Percentiles rank a stretch among this genome's conserved stretches.
These are phyloP conservation scores for Acropora tenuis DNA, from an alignment of 64 coral and sea anemone species.

Conservation along the genomic window DNA sequence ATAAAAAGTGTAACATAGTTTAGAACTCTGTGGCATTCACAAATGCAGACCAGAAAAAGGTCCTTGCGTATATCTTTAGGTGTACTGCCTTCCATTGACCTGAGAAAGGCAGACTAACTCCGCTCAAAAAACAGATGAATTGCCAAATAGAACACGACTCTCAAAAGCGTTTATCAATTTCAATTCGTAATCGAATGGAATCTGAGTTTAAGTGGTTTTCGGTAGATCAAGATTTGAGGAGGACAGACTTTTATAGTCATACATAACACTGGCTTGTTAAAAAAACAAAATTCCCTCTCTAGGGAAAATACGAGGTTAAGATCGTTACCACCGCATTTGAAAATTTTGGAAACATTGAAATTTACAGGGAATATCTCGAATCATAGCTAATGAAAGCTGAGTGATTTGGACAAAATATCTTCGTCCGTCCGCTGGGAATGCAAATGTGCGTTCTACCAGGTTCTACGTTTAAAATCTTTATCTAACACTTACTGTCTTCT, in stretches of 20 bases:
- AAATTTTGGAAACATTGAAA: neutral
- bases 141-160: conserved; percentile 12
- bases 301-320: neutral
- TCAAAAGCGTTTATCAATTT: conserved; percentile 17
- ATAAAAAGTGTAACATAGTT: neutral
- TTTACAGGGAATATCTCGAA: neutral
- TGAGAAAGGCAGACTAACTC: conserved; percentile 3
- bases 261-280: neutral
- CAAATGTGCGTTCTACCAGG: neutral
- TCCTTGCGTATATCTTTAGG: neutral
- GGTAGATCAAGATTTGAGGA: conserved; percentile 24
- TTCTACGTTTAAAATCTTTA: neutral
- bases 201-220: conserved; percentile 23
- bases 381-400: neutral
- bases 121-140: conserved; percentile 16
- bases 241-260: neutral
- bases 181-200: conserved; percentile 21
- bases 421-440: neutral
- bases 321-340: neutral
- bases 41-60: conserved; percentile 37
- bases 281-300: neutral
- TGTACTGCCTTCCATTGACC: neutral
- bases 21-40: conserved; percentile 4
- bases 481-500: conserved; percentile 16
- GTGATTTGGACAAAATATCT: neutral